Conservation (phyloP, 2,113 vertebrate species). For the Serilophus lunatus region DNA sequence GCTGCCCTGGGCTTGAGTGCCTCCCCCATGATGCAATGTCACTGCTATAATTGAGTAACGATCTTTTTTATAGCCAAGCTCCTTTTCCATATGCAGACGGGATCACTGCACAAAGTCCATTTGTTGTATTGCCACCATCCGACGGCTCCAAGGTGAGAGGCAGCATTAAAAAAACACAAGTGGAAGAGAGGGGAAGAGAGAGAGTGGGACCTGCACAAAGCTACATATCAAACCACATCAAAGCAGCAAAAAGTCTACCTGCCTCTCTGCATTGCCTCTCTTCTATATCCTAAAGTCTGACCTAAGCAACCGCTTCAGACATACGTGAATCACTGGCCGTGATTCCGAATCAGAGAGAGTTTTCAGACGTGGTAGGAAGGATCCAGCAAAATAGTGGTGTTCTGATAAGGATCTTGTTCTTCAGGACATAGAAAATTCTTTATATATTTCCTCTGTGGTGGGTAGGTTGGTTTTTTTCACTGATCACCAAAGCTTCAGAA, state of each 20-base stretch:
- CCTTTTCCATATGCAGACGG: background rate
- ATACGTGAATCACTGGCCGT: background rate
- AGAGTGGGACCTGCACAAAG: background rate
- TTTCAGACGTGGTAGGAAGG: background rate
- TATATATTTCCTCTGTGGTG: background rate
- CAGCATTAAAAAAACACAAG: background rate
- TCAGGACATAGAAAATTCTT: background rate
- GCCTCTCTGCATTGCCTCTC: background rate
- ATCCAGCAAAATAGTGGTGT: background rate
- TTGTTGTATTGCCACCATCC: background rate
- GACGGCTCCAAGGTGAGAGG: background rate
- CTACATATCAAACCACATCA: background rate
- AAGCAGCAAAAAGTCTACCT: background rate
- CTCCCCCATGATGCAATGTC: background rate
- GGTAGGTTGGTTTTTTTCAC: background rate
- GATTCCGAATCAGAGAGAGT: background rate
- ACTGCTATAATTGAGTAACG: background rate
- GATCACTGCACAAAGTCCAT: background rate
- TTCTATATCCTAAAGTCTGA: background rate
- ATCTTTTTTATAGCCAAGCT: background rate
- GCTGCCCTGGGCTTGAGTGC: background rate
- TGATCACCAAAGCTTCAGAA: background rate
- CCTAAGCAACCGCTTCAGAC: background rate
- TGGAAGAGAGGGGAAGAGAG: background rate
- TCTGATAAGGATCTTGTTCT: background rate